Conservation (phyloP, 53 echinoderm and acorn worm genomes). For the Zoroaster sp. region DNA sequence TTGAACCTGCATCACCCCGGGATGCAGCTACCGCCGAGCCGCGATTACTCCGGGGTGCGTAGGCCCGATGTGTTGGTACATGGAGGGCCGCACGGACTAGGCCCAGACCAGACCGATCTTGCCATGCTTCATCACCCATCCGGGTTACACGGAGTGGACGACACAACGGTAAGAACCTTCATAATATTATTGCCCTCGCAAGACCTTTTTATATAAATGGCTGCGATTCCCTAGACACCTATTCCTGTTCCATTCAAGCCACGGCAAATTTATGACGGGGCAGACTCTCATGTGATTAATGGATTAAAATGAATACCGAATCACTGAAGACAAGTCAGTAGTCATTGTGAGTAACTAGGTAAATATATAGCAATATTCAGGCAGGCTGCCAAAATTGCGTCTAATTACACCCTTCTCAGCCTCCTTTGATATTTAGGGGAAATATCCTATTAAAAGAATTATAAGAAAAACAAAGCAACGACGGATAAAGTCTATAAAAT, state of each 20-base stretch:
- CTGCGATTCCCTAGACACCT: neutral
- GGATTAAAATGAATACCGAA: neutral
- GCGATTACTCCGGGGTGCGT: slow-evolving; percentile 96
- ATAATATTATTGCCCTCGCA: neutral
- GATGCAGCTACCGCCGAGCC: slow-evolving; percentile 92
- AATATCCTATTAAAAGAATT: neutral
- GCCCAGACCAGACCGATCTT: slow-evolving; percentile 92
- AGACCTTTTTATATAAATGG: neutral
- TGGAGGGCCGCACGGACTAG: slow-evolving; percentile 95
- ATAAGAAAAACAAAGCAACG: neutral
- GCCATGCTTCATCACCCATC: slow-evolving; percentile 85
- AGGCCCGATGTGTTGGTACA: slow-evolving; percentile 97
- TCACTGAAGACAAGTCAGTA: neutral
- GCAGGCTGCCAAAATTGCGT: neutral
- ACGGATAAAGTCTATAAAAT: neutral
- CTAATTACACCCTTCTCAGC: neutral
- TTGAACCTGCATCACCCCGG: slow-evolving; percentile 93
- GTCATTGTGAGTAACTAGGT: neutral
- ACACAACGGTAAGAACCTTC: slow-evolving; percentile 82
- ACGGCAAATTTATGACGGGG: neutral
- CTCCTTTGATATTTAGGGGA: neutral
- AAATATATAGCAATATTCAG: neutral
- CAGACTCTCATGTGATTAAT: neutral
- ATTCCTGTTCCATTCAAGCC: neutral
- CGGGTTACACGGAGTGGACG: slow-evolving; percentile 94